Evolutionary conservation across 2,113 vertebrate species (phyloP).

Genomic region (Halcyon malimbica): DNA sequence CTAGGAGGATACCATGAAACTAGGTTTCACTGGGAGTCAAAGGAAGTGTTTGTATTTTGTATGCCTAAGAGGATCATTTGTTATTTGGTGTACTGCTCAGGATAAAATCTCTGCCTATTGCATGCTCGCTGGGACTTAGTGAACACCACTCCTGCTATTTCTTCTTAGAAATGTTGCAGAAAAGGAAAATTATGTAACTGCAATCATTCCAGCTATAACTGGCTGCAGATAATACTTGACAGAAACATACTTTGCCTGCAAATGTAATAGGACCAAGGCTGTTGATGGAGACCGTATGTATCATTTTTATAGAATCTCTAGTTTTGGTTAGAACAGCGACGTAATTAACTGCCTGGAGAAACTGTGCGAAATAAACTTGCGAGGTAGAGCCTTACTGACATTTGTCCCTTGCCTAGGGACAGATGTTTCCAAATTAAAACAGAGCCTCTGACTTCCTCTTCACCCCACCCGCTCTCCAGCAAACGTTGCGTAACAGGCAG

Average conservation of each 20-base stretch:
- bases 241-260: not conserved
- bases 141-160: not conserved
- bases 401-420: not conserved
- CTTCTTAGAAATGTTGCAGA: not conserved
- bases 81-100: not conserved
- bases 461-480: not conserved
- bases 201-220: not conserved
- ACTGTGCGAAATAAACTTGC: not conserved
- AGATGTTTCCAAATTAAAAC: slow-evolving; percentile 25
- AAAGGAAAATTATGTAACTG: not conserved
- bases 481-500: not conserved
- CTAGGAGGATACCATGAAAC: not conserved
- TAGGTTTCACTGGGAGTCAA: not conserved
- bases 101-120: not conserved
- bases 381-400: not conserved
- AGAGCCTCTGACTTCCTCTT: not conserved
- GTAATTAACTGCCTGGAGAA: not conserved
- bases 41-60: not conserved
- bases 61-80: not conserved
- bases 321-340: not conserved
- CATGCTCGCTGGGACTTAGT: accelerated
- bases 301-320: not conserved
- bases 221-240: not conserved
- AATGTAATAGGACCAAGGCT: not conserved
- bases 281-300: not conserved